Base-by-base conservation (phyloP, 2,797 vertebrate genomes). In the Melanotaenia pygmaea region DNA sequence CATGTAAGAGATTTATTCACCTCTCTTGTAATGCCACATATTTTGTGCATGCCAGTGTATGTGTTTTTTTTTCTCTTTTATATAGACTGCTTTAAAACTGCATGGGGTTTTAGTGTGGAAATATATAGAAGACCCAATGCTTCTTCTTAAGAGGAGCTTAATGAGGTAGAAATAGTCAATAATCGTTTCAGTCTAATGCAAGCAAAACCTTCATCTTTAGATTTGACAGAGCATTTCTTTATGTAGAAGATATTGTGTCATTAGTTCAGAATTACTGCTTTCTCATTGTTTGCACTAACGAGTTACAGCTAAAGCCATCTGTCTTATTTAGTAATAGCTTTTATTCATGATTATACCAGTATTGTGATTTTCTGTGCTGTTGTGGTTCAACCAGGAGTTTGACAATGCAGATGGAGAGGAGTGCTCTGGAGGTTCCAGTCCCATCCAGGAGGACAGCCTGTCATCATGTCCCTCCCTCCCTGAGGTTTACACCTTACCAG, bases 331-430 rank as follows among this genome's bases (percentile, higher is more conserved):
- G 40, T 18, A 16, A 38, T 53, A 22, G 57, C 66, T 53, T 63
- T 61, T 9, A 9, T 61, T 61, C 64, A 38, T 18, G 28, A 34
- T 65, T 14, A 60, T 50, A 34, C 51, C 26, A 38, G 7, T 38
- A 8, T 70, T 61, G 11, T 69, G 43, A 75, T 70, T 65, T 59
- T 58, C 30, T 70, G 1, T 72, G 26, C 35, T 71, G 24, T 63
- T 63, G 35, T 47, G 72, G 30, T 65, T 50, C 65, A 66, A 82
- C 69, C 82, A 91, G 97, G 97, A 97, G 91, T 97, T 97, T 92
- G 96, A 98, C 92, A 98, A 98, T 92, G 94, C 96, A 0, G 96
- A 98, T 30, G 96, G 94, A 68, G 96, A 96, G 86, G 96, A 97
- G 72, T 97, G 96, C 87, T 98, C 97, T 0, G 96, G 91, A 74